Conservation (phyloP, 2,888 invertebrate species). For the Nemotelus pantherinus region DNA sequence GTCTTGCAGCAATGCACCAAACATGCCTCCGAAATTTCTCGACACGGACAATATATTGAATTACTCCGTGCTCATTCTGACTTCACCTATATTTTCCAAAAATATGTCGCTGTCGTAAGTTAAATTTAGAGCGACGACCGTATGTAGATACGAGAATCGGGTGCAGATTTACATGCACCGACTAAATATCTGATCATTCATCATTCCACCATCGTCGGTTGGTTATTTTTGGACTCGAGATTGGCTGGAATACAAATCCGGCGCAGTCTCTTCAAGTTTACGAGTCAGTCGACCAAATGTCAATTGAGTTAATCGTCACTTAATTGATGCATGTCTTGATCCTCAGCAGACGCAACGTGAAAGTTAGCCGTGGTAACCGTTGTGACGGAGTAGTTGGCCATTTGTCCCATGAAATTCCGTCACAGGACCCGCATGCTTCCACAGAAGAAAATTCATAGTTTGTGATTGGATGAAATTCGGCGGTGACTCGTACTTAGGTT, state of each 20-base stretch:
- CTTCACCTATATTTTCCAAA: conserved; percentile 15
- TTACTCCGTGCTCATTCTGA: background rate
- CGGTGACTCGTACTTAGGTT: background rate
- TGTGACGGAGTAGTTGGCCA: background rate
- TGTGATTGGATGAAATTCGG: too few species aligned
- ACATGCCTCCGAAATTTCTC: too few species aligned
- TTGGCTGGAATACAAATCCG: background rate
- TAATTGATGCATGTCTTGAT: conserved; percentile 4
- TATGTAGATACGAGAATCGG: too few species aligned
- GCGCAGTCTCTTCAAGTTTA: too few species aligned
- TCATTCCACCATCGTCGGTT: background rate
- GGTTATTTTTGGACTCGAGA: conserved; percentile 5
- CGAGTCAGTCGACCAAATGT: background rate
- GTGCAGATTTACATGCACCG: conserved; percentile 11
- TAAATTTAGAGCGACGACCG: background rate
- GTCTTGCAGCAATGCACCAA: too few species aligned
- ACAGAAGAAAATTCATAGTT: background rate
- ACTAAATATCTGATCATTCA: conserved; percentile 4
- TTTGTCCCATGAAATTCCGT: conserved; percentile 5
- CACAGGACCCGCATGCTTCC: conserved; percentile 21
- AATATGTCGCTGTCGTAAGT: background rate
- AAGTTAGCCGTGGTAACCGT: background rate
- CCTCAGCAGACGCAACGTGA: background rate
- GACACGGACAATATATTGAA: too few species aligned
- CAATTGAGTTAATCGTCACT: conserved; percentile 22